Evolutionary conservation across 2,113 vertebrate species (phyloP), one percentile per base, ranked within the genome.

Genomic region (Coreoperca whiteheadi): DNA sequence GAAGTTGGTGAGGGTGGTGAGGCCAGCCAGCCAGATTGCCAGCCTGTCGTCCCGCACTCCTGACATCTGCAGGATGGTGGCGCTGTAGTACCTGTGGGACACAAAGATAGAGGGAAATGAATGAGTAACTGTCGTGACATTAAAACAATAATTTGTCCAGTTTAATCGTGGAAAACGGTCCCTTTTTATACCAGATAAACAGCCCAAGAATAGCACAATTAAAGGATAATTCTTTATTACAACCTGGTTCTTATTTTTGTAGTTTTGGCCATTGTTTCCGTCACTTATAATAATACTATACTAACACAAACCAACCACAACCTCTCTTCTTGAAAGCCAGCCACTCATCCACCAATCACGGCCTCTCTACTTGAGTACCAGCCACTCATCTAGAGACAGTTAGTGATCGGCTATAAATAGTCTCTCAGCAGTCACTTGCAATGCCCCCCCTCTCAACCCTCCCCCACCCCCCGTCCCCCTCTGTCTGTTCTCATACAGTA

Each of bases 1-100:
- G 91, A 99, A 99, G 93, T 99, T 99, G 84, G 98, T 99, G 87
- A 99, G 96, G 1, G 98, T 97, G 54, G 98, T 96, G 37, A 98
- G 92, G 0, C 97, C 96, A 11, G 98, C 95, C 82, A 99, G 93
- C 98, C 98, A 99, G 91, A 99, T 99, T 0, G 98, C 98, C 30
- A 98, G 92, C 77, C 94, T 96, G 78, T 99, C 98, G 0, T 99
- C 95, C 85, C 96, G 95, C 43, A 99, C 97, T 56, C 98, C 98
- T 0, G 98, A 98, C 98, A 99, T 99, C 95, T 99, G 98, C 89
- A 99, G 96, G 91, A 99, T 99, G 85, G 98, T 99, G 83, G 98
- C 98, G 54, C 98, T 99, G 94, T 99, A 99, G 93, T 99, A 99
- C 98, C 98, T 99, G 83, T 0, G 25, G 86, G 0, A 3, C 74